phyloP scores from a whole-genome alignment of 2,797 vertebrate genomes.

The Myotis vivesi region DNA sequence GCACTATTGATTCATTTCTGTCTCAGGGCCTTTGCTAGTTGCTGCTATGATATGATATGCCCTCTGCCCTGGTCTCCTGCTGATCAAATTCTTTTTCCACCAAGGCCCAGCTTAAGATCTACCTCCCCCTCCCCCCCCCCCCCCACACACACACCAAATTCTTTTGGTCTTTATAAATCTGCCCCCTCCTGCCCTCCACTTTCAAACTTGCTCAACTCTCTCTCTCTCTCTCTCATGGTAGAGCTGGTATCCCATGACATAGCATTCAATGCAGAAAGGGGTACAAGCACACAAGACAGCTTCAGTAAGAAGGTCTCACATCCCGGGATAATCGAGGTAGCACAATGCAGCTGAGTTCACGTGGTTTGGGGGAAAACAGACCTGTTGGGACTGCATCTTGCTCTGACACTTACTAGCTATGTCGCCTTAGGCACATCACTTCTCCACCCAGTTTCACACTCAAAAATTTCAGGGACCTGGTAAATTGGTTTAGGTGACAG shows the following conservation, averaged over 20 bases:
- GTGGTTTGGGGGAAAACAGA: background rate
- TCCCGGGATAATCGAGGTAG: background rate
- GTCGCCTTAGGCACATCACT: background rate
- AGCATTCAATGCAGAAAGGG: background rate
- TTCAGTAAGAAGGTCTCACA: background rate
- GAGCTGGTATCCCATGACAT: background rate
- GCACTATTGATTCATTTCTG: background rate
- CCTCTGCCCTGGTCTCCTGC: background rate
- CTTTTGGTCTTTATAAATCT: constrained; percentile 43
- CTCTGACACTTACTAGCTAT: background rate
- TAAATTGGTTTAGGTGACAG: background rate
- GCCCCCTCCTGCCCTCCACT: background rate
- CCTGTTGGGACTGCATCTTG: background rate
- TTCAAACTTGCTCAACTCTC: background rate
- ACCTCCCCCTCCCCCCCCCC: background rate
- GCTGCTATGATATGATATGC: background rate
- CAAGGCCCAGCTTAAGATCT: constrained; percentile 13
- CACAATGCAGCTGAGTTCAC: fast-evolving
- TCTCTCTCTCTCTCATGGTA: background rate
- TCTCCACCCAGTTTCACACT: background rate
- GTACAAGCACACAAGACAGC: background rate
- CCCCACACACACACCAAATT: background rate
- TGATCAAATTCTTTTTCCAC: constrained; percentile 1
- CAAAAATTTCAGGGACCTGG: background rate
- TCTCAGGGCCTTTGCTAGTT: constrained; percentile 8